Evolutionary conservation across 2,888 invertebrate genomes (phyloP), one percentile per base, ranked within the genome.

Genomic region (Pristionchus fissidentatus): DNA sequence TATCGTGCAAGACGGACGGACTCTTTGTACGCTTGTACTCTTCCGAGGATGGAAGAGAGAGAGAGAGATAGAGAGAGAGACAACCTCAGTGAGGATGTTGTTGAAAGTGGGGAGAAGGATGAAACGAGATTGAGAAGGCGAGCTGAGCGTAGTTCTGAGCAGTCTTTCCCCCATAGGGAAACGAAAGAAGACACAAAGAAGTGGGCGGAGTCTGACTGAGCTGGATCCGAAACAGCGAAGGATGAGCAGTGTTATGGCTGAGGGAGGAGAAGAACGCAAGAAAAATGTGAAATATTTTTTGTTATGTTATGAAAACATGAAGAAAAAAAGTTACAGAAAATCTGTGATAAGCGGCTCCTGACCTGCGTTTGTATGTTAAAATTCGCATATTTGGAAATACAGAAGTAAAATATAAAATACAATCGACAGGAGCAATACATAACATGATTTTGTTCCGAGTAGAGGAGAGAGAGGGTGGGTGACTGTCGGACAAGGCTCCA

Each of bases 51-150:
- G 49, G 19, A 49, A 19, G 19, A 49, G 19, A 49, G 49, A 49
- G 62, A 66, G 62, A 38, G 62, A 15, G 22, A 13, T 2, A 46
- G 46, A 46, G 75, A 49, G 75, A 77, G 49, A 49, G 73, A 32
- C 32, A 62, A 62, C 49, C n/a, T 15, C 10, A 38, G 41, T 29
- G 49, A 49, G 26, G 77, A 46, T 29, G 41, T 3, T 4, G 41
- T 15, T 57, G n/a, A 43, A 79, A 43, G 22, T 22, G 46, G 22
- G 60, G 43, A 26, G 55, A 55, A 35, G 22, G 62, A 19, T n/a
- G 43, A 57, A 79, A 43, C 52, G 79, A 79, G 79, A 79, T 79
- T 43, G 57, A 79, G 79, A 79, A 26, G 10, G 46, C 38, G 29
- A n/a, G n/a, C n/a, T n/a, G n/a, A n/a, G 38, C 46, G 75, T 75